These are phyloP conservation scores for Bos taurus DNA, from an alignment of 2,113 vertebrate genomes.

Conservation along the genomic window ARS-UCD2.0 NC_037329.1:42944001-42944500, in stretches of 20 bases:
- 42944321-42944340: not conserved
- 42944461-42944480: not conserved
- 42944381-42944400: not conserved
- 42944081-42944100: not conserved
- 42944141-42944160: not conserved
- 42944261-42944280: not conserved
- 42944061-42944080: not conserved
- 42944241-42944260: not conserved
- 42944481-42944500: not conserved
- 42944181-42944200: not conserved
- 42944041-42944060: not conserved
- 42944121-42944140: not conserved
- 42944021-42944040: not conserved
- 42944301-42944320: not conserved
- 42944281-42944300: not conserved
- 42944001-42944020: not conserved
- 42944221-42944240: not conserved
- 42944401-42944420: not conserved
- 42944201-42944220: not conserved
- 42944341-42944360: not conserved
- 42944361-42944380: not conserved
- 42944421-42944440: not conserved
- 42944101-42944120: not conserved
- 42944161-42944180: not conserved
- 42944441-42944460: not conserved